Base-by-base conservation (phyloP, 2,888 invertebrate genomes). In the Anticlea derivata region DNA sequence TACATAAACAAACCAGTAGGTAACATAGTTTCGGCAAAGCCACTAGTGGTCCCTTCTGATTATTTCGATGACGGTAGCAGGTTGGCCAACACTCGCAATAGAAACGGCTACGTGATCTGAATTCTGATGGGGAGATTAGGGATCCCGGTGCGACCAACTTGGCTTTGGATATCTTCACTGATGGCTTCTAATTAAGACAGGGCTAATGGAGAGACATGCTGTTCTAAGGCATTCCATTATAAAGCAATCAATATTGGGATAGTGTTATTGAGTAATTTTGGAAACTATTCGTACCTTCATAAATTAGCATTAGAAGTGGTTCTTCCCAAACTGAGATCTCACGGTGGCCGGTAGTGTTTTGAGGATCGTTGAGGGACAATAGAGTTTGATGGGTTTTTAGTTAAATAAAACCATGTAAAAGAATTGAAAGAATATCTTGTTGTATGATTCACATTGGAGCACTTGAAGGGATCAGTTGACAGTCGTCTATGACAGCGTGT, bases 101-200 rank as follows among this genome's bases (percentile, higher is more conserved):
- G 79, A 82, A 83, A 83, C 82, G 77, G 70, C 63, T 73, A 67
- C 83, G 86, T 87, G 87, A 80, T 80, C 78, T 66, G 85, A 84
- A 84, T 86, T 61, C 70, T 68, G 77, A 86, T 84, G 71, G 60
- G 61, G 58, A 79, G 82, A 86, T 86, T 83, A 84, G 68, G 68
- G 65, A 68, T 65, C 71, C 73, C 70, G 61, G 60, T 70, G 73
- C 73, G 74, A 67, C 71, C 70, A 75, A 80, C 73, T 80, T 80
- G 74, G 77, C 79, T 80, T 72, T 65, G 66, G 69, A 75, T 74
- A 75, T 77, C 75, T 70, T 68, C 66, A 59, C 75, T 71, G 77
- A 80, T 80, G 76, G 73, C 70, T 76, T 68, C 78, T 79, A 82
- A 83, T 83, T 82, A 80, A 80, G 78, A 70, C 70, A 61, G 63